Evolutionary conservation across 2,797 vertebrate genomes (phyloP), one percentile per base, ranked within the genome.

Genomic region (Lutjanus argentimaculatus): DNA sequence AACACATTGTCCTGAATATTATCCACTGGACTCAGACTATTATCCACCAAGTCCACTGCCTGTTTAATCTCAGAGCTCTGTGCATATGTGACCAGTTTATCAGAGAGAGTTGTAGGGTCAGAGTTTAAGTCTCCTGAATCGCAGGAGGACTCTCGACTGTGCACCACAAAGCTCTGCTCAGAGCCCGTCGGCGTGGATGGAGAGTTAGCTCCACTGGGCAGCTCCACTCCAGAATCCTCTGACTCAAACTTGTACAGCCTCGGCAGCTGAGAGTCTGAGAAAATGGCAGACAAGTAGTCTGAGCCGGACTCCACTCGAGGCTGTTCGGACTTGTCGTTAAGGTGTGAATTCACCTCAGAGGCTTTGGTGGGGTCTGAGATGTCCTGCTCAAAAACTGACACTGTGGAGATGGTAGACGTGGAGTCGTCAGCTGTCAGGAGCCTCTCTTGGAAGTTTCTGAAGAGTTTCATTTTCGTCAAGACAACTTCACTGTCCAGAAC

Each of bases 161-260:
- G 97, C 72, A 97, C 95, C 22, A 96, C 95, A 92, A 97, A 97
- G 87, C 96, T 97, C 88, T 98, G 96, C 82, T 97, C 97, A 0
- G 97, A 97, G 58, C 95, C 93, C 0, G 94, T 96, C 0, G 95
- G 97, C 0, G 96, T 97, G 40, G 96, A 97, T 0, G 96, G 96
- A 69, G 97, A 97, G 88, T 97, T 96, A 0, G 96, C 95, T 21
- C 96, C 97, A 0, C 96, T 97, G 11, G 96, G 95, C 80, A 97
- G 82, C 87, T 97, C 97, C 72, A 97, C 97, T 9, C 97, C 97
- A 0, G 97, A 98, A 90, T 97, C 97, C 88, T 98, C 97, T 0
- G 96, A 97, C 89, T 97, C 97, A 89, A 96, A 96, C 91, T 97
- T 98, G 89, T 95, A 97, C 70, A 97, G 84, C 77, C 92, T 92